A percentile compares a stretch with the other conserved stretches of the same genome.
Conservation (phyloP, 2,888 invertebrate species). For the Hypomecis punctinalis region DNA sequence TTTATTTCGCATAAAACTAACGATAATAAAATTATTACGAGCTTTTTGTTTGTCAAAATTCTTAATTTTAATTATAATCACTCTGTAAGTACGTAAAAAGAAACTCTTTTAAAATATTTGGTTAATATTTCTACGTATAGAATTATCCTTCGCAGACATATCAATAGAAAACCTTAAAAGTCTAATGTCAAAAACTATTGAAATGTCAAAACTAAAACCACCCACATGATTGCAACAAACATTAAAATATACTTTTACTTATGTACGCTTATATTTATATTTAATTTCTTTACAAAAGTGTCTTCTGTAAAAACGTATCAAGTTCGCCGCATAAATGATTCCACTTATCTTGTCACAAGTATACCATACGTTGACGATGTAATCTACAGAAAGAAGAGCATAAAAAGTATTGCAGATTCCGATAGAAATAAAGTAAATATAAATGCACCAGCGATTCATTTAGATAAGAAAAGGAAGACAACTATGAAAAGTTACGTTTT, state of each 20-base stretch:
- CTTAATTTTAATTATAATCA: no score
- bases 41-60: no score
- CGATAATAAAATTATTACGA: no score
- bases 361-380: constrained; percentile 58
- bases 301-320: constrained; percentile 67
- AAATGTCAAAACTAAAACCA: constrained; percentile 14
- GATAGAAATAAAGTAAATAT: constrained; percentile 6
- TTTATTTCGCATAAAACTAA: no score
- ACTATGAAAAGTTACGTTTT: neutral
- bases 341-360: constrained; percentile 68
- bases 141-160: neutral
- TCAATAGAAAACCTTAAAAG: neutral
- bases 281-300: constrained; percentile 53
- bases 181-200: neutral
- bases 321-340: constrained; percentile 68
- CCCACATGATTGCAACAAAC: constrained; percentile 42
- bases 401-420: constrained; percentile 37
- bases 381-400: neutral
- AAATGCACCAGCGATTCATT: constrained; percentile 32
- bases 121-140: no score
- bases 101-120: no score
- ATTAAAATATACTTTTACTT: constrained; percentile 52
- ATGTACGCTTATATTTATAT: constrained; percentile 55
- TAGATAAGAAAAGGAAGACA: constrained; percentile 29
- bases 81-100: no score